These are phyloP conservation scores for Hermatobates lingyangjiaoensis DNA, from an alignment of 1,140 invertebrate genomes.

Conservation along the genomic window DNA sequence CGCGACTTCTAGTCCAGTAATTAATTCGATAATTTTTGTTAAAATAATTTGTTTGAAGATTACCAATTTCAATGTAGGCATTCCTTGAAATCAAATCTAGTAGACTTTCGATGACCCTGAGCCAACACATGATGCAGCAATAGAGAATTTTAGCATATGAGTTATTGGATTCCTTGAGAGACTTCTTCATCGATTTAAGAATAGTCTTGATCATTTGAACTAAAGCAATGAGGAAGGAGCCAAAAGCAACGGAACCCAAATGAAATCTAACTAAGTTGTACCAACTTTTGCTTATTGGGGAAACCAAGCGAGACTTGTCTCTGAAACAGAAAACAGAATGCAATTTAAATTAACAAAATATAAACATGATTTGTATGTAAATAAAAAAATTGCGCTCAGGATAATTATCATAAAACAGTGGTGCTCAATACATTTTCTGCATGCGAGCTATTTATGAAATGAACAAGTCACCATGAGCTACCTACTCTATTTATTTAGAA, in stretches of 20 bases:
- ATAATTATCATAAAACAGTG: no score
- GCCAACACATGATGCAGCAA: conserved; percentile 50
- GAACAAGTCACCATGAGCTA: no score
- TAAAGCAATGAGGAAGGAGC: conserved; percentile 50
- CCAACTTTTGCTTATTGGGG: conserved; percentile 35
- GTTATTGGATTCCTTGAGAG: conserved; percentile 26
- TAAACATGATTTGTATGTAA: no score
- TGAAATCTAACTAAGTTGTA: conserved; percentile 43
- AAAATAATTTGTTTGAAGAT: conserved; percentile 23
- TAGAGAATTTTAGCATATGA: conserved; percentile 22
- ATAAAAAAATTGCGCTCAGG: no score
- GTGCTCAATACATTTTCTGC: no score
- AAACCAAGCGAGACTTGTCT: conserved; percentile 37
- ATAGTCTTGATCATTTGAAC: conserved; percentile 44
- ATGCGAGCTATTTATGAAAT: no score
- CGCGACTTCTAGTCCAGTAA: no score
- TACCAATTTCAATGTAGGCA: conserved; percentile 61
- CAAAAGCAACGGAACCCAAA: conserved; percentile 56
- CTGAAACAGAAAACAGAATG: conserved; percentile 25
- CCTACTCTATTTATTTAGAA: no score
- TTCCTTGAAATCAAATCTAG: conserved; percentile 52
- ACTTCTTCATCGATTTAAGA: conserved; percentile 22
- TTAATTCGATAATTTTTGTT: no score
- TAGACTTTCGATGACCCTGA: conserved; percentile 51
- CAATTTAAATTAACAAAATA: conserved; percentile 11